Percentiles rank a stretch among this genome's conserved stretches.
phyloP scores from a whole-genome alignment of 35 echinoderm and acorn worm species.

The Heliocidaris tuberculata region DNA sequence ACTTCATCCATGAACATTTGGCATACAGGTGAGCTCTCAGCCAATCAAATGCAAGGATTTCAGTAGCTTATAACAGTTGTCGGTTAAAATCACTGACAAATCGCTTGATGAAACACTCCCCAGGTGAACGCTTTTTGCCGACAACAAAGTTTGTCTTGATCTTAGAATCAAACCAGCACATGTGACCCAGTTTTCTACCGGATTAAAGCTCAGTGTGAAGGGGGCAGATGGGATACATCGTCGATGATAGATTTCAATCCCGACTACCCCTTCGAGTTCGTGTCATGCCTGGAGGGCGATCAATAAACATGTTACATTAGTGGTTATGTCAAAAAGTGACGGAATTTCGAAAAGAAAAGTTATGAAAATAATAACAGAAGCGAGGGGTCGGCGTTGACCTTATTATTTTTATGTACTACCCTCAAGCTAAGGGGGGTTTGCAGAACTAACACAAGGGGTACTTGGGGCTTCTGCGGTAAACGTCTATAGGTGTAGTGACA shows the following conservation, averaged over 20 bases:
- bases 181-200: background rate
- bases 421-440: background rate
- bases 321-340: conserved; percentile 7
- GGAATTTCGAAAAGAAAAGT: conserved; percentile 12
- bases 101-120: too few relatives aligned
- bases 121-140: background rate
- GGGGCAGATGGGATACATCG: background rate
- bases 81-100: too few relatives aligned
- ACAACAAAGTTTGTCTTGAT: background rate
- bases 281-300: background rate
- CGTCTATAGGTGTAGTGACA: background rate
- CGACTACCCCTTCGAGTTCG: background rate
- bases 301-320: background rate
- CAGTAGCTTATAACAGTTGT: too few relatives aligned
- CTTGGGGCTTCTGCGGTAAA: background rate
- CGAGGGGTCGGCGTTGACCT: conserved; percentile 1
- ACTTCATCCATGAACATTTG: background rate
- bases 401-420: conserved; percentile 1
- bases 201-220: background rate
- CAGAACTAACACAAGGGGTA: background rate
- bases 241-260: background rate
- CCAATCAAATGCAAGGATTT: too few relatives aligned
- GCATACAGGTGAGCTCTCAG: background rate
- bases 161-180: background rate
- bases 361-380: conserved; percentile 31